Base-by-base conservation (phyloP, 2,113 vertebrate genomes). In the Isichthys henryi region DNA sequence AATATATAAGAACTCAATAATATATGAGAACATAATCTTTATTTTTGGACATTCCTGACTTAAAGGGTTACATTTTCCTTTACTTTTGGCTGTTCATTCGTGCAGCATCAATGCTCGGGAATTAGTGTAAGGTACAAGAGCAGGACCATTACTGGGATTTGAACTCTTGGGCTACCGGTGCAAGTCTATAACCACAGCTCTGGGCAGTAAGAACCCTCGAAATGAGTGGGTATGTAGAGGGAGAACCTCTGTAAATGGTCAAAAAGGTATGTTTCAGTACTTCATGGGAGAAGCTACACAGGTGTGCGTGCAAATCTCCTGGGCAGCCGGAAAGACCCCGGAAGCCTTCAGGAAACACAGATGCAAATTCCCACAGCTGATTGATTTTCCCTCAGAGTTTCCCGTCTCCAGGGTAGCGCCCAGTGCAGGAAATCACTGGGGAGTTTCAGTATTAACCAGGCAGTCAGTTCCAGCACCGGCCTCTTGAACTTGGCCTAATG, bases 401-500 rank as follows among this genome's bases (percentile, higher is more conserved):
- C 83, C 23, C 45, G 7, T 88, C 87, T 93, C 46, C 93, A 88
- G 89, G 82, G 88, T 91, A 88, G 6, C 27, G n/a, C 48, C 23
- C 21, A 53, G 50, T 27, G 10, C 23, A 35, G 27, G 27, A 95
- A 94, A 94, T 93, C 94, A 93, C 93, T 94, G 95, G 92, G 95
- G 95, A 93, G 93, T 96, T 96, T 96, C 95, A 93, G 94, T 96
- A 96, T 97, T 96, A 96, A 96, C 94, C 94, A 94, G 95, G 92
- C 94, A 95, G 95, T 95, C 96, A 96, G 96, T 96, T 97, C 62
- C 96, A 96, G 96, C 94, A 94, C 88, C 95, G 94, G 96, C 15
- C 31, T 83, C 95, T 96, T 96, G 96, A 95, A 95, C 95, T 93
- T 95, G 95, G 95, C 96, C 96, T 96, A 97, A 96, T 96, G 96